Conservation (phyloP, 2,113 vertebrate genomes). For the Polypterus senegalus region DNA sequence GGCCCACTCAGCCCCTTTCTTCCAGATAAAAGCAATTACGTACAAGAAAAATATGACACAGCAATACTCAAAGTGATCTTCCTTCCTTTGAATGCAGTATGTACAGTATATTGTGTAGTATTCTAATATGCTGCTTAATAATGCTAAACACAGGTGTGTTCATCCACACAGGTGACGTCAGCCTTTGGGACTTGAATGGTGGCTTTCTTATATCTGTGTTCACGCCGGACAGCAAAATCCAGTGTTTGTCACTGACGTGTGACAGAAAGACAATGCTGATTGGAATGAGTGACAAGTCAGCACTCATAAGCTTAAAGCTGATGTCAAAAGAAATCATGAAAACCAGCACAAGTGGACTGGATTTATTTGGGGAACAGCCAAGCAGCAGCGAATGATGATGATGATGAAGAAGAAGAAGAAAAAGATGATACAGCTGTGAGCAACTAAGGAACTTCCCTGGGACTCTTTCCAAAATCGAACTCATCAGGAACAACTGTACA, state of each 20-base stretch:
- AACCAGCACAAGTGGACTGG: conserved; percentile 7
- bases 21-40: no score
- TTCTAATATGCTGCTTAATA: no score
- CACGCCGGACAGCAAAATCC: conserved; percentile 33
- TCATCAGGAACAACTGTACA: no score
- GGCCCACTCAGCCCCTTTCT: no score
- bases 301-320: conserved; percentile 29
- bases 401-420: conserved; percentile 27
- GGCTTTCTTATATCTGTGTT: conserved; percentile 31
- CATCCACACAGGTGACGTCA: conserved; percentile 26
- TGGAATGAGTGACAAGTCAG: conserved; percentile 34
- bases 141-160: not conserved
- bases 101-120: no score
- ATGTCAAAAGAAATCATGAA: conserved; percentile 15
- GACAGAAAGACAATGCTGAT: conserved; percentile 26
- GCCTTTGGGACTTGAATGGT: conserved; percentile 35
- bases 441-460: not conserved
- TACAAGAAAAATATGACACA: no score
- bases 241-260: conserved; percentile 22
- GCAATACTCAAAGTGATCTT: no score
- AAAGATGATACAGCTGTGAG: conserved; percentile 32
- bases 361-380: conserved; percentile 36
- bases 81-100: no score
- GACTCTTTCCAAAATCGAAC: no score
- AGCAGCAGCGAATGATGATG: conserved; percentile 43